Conservation (phyloP, 64 coral and sea anemone genomes). For the Acropora tenuis region DNA sequence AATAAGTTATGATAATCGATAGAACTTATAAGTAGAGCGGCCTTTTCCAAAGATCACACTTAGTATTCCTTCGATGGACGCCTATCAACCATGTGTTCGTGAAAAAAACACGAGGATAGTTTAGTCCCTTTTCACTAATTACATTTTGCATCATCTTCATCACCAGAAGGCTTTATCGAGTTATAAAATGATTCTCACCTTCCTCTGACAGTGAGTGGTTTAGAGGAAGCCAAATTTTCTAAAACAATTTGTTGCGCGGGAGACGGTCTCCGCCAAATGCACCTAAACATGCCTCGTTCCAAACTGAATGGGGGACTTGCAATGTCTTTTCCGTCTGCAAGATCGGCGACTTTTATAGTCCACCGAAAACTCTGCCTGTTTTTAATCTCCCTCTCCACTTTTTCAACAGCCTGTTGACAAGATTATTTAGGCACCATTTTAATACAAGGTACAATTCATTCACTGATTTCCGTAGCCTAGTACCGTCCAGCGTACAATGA, state of each 20-base stretch:
- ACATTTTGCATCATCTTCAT: not conserved
- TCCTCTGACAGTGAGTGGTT: not conserved
- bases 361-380: slow-evolving; percentile 1
- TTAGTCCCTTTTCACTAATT: not conserved
- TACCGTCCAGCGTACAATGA: too few species aligned
- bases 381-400: not conserved
- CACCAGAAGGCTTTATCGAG: too few species aligned
- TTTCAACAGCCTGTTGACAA: not conserved
- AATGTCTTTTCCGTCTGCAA: not conserved
- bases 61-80: not conserved
- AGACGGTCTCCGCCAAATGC: not conserved
- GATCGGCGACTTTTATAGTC: not conserved
- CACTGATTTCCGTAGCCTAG: too few species aligned
- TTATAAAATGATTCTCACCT: not conserved
- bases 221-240: not conserved
- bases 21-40: not conserved
- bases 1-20: not conserved
- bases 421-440: too few species aligned
- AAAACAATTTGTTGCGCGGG: not conserved
- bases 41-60: not conserved
- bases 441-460: too few species aligned
- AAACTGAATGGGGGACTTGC: not conserved
- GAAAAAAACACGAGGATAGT: not conserved
- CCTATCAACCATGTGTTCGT: not conserved
- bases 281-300: not conserved